Percentiles rank a stretch among this genome's conserved stretches.
Conservation (phyloP, 1,140 invertebrate genomes). For the Asbolus verrucosus region DNA sequence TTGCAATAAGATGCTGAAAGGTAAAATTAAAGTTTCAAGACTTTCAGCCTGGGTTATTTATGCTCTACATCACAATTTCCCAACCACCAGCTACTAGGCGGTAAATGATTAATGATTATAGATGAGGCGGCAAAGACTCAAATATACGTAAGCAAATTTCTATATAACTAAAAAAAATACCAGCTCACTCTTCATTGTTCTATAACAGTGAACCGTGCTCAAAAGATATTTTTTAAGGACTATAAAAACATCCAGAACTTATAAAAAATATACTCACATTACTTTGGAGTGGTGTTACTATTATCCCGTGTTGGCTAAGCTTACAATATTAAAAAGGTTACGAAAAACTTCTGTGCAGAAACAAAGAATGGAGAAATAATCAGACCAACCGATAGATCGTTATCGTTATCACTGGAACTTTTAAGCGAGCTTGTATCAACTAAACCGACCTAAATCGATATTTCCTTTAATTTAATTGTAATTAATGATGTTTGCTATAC, state of each 20-base stretch:
- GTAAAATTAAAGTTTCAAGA: conserved; percentile 37
- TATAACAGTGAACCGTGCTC: conserved; percentile 12
- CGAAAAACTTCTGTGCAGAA: conserved; percentile 2
- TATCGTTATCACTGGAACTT: background rate
- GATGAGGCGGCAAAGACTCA: conserved; percentile 27
- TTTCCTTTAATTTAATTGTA: conserved; percentile 36
- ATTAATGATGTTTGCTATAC: conserved; percentile 32
- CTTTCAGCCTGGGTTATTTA: conserved; percentile 26
- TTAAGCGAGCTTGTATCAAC: background rate
- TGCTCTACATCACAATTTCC: conserved; percentile 36
- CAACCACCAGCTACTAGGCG: conserved; percentile 28
- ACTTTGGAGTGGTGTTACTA: conserved; percentile 2
- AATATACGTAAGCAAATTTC: conserved; percentile 37
- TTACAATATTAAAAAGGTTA: background rate
- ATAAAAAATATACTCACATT: conserved; percentile 16
- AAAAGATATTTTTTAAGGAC: conserved; percentile 30
- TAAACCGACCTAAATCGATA: conserved; percentile 17
- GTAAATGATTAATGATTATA: conserved; percentile 38
- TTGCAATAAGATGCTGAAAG: conserved; percentile 34
- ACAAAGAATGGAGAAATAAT: conserved; percentile 7
- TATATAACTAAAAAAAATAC: conserved; percentile 27
- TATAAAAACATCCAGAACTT: conserved; percentile 13
- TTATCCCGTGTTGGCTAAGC: background rate
- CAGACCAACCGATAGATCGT: background rate
- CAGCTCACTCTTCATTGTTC: conserved; percentile 20